These are phyloP conservation scores for Microcebus murinus DNA, from an alignment of 2,113 vertebrate genomes.

Conservation along the genomic window DNA sequence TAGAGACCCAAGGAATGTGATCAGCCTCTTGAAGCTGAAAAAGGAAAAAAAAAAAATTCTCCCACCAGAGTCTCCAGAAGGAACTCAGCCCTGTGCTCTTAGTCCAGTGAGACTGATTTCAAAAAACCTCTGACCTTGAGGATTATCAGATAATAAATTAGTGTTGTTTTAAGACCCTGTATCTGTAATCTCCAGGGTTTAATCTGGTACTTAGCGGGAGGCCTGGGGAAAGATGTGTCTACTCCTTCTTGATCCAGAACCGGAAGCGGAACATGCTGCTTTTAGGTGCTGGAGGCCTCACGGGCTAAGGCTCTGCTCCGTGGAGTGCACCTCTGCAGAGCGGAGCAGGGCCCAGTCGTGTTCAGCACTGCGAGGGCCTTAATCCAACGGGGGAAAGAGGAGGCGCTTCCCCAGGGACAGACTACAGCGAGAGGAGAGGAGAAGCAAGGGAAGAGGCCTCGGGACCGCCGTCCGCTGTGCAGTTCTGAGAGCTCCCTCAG, in stretches of 20 bases:
- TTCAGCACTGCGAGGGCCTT: not conserved
- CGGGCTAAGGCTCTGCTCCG: not conserved
- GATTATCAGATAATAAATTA: not conserved
- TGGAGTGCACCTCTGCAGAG: not conserved
- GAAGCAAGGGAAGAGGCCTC: too few species aligned
- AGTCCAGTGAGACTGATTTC: not conserved
- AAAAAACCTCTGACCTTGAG: not conserved
- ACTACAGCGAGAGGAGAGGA: not conserved
- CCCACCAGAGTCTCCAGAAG: not conserved
- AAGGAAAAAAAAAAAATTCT: not conserved
- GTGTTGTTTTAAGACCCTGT: not conserved
- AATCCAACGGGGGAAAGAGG: not conserved
- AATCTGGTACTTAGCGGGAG: not conserved
- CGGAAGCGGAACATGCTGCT: not conserved
- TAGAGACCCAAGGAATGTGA: not conserved
- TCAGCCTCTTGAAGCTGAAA: not conserved
- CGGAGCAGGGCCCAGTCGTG: too few species aligned
- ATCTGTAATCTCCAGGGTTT: not conserved
- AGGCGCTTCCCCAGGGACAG: not conserved
- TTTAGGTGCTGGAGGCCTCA: not conserved
- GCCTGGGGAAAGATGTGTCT: not conserved
- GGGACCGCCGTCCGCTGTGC: not conserved
- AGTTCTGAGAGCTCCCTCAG: not conserved
- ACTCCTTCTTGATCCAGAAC: not conserved
- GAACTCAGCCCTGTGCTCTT: not conserved